Conservation (phyloP, 2,888 invertebrate genomes). For the Drosophila anomelani region DNA sequence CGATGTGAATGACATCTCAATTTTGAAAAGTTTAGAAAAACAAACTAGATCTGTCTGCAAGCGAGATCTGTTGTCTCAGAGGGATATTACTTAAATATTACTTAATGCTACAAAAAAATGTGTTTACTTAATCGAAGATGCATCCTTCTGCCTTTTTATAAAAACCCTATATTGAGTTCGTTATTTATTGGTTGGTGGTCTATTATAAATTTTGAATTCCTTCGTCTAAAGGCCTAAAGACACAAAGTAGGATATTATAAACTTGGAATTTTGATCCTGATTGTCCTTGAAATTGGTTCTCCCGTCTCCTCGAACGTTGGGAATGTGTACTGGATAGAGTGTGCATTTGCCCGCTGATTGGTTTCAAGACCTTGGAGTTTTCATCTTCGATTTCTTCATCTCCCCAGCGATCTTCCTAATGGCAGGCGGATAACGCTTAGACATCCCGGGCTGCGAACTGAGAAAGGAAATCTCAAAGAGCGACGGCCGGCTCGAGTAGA, state of each 20-base stretch:
- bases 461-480: conserved; percentile 81
- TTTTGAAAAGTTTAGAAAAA: background rate
- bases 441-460: conserved; percentile 71
- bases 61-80: background rate
- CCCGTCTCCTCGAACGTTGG: background rate
- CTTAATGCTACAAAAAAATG: background rate
- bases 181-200: conserved; percentile 45
- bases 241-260: background rate
- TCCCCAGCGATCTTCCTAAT: conserved; percentile 68
- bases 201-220: conserved; percentile 25
- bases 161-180: conserved; percentile 11
- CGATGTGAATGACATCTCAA: background rate
- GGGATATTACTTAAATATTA: background rate
- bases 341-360: background rate
- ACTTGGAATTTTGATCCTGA: conserved; percentile 10
- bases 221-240: background rate
- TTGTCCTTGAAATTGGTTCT: background rate
- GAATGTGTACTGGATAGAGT: background rate
- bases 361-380: conserved; percentile 6
- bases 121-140: background rate
- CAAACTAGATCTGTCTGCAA: background rate
- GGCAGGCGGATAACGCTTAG: conserved; percentile 70
- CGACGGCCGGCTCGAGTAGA: conserved; percentile 76
- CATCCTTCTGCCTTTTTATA: background rate
- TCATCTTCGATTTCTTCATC: conserved; percentile 59